A percentile compares a stretch with the other conserved stretches of the same genome.
Evolutionary conservation across 2,797 vertebrate species (phyloP).

Genomic region (Neosilurus mollespiculum): DNA sequence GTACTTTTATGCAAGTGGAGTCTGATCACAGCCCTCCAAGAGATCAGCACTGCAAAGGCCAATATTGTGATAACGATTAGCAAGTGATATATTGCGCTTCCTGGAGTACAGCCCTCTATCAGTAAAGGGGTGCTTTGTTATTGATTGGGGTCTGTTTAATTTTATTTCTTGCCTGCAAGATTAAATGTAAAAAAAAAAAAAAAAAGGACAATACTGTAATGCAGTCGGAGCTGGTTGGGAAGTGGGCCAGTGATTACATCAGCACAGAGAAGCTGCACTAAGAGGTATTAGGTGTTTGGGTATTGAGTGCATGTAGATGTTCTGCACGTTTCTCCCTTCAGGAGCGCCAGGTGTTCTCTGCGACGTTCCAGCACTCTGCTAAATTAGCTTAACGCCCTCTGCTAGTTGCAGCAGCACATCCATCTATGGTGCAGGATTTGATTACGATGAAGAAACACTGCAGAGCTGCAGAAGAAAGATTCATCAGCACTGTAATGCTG

Average conservation of each 20-base stretch:
- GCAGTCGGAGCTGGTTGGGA: conserved; percentile 68
- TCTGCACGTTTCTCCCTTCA: conserved; percentile 21
- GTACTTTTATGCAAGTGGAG: not conserved
- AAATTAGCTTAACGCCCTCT: conserved; percentile 66
- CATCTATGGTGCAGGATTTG: conserved; percentile 50
- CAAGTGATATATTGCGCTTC: conserved; percentile 1
- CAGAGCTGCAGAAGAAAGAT: conserved; percentile 15
- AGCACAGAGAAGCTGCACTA: conserved; percentile 51
- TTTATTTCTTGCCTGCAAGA: conserved; percentile 71
- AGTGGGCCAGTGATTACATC: conserved; percentile 70
- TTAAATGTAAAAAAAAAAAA: conserved; percentile 69
- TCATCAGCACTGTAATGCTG: conserved; percentile 15
- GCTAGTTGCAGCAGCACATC: conserved; percentile 62
- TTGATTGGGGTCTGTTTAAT: conserved; percentile 66
- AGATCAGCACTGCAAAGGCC: conserved; percentile 2
- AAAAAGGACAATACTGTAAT: conserved; percentile 55
- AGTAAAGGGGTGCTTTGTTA: conserved; percentile 68
- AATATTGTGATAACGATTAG: conserved; percentile 7
- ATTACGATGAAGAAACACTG: conserved; percentile 14
- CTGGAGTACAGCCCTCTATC: conserved; percentile 50
- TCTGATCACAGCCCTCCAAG: not conserved
- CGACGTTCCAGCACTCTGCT: conserved; percentile 68
- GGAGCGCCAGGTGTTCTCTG: conserved; percentile 72
- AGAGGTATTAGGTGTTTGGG: not conserved
- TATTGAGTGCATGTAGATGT: not conserved